These are phyloP conservation scores for Hiodon alosoides DNA, from an alignment of 2,113 vertebrate genomes.

Conservation along the genomic window DNA sequence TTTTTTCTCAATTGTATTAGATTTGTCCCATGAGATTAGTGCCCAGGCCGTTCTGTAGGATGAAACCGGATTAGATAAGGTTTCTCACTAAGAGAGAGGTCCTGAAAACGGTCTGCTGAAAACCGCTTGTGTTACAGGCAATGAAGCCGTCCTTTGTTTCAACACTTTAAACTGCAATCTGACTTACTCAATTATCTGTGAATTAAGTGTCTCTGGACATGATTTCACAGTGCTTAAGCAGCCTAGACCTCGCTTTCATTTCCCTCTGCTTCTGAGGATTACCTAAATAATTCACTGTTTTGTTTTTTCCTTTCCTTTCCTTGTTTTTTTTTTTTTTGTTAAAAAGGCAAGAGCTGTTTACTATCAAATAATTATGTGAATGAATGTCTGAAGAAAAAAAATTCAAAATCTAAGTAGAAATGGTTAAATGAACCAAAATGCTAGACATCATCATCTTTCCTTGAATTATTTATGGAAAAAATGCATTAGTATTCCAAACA, in stretches of 20 bases:
- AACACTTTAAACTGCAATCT: constrained; percentile 52
- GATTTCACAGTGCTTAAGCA: constrained; percentile 20
- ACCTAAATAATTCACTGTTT: constrained; percentile 4
- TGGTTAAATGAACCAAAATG: not conserved
- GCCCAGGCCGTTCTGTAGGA: constrained; percentile 71
- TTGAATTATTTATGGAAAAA: too few relatives aligned
- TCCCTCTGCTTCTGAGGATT: constrained; percentile 14
- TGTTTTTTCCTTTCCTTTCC: too few relatives aligned
- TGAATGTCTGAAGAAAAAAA: too few relatives aligned
- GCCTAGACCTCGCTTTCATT: constrained; percentile 17
- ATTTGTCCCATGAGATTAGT: constrained; percentile 76
- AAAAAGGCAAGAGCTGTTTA: not conserved
- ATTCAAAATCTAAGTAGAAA: not conserved
- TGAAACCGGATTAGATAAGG: constrained; percentile 73
- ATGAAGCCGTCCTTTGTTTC: constrained; percentile 59
- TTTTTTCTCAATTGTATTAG: constrained; percentile 75
- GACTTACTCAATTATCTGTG: constrained; percentile 52
- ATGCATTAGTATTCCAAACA: not conserved
- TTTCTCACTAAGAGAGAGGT: constrained; percentile 60
- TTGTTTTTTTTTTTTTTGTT: too few relatives aligned
- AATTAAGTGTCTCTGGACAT: constrained; percentile 53
- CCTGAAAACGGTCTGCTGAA: constrained; percentile 57
- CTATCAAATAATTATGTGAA: not conserved
- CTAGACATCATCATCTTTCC: too few relatives aligned
- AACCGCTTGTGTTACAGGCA: constrained; percentile 36